Conservation (phyloP, 1,140 invertebrate genomes). For the Leguminivora glycinivorella region DNA sequence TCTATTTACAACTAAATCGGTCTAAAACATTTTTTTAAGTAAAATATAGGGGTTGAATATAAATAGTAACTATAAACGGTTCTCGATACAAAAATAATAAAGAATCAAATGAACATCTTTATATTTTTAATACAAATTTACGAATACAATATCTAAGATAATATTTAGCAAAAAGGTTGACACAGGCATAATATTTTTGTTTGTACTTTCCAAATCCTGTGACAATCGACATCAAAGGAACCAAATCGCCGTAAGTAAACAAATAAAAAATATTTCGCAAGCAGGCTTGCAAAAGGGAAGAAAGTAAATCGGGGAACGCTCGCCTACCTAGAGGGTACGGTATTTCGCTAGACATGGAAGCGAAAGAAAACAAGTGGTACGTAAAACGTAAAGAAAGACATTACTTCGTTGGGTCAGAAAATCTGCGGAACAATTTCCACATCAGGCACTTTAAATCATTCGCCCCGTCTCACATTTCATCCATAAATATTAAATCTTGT, state of each 20-base stretch:
- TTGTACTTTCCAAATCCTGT: constrained; percentile 56
- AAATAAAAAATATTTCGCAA: constrained; percentile 71
- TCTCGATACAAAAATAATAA: background rate
- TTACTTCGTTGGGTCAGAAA: constrained; percentile 75
- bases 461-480: constrained; percentile 74
- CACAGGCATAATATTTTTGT: constrained; percentile 29
- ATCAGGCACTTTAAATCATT: constrained; percentile 77
- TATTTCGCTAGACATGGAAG: constrained; percentile 51
- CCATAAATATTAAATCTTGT: constrained; percentile 77
- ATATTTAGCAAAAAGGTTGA: constrained; percentile 24
- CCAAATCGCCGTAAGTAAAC: constrained; percentile 71
- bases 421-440: constrained; percentile 74
- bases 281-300: constrained; percentile 60
- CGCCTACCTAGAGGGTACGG: constrained; percentile 62
- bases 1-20: too few species aligned
- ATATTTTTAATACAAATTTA: constrained; percentile 1
- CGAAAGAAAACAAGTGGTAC: constrained; percentile 72
- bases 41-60: too few species aligned
- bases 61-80: background rate
- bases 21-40: too few species aligned
- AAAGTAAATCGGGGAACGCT: constrained; percentile 66
- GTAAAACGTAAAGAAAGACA: constrained; percentile 72
- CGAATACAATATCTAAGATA: constrained; percentile 17
- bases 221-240: constrained; percentile 71
- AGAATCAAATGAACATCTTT: background rate